Evolutionary conservation across 1,140 invertebrate species (phyloP).

Genomic region (Agrypnia vestita): DNA sequence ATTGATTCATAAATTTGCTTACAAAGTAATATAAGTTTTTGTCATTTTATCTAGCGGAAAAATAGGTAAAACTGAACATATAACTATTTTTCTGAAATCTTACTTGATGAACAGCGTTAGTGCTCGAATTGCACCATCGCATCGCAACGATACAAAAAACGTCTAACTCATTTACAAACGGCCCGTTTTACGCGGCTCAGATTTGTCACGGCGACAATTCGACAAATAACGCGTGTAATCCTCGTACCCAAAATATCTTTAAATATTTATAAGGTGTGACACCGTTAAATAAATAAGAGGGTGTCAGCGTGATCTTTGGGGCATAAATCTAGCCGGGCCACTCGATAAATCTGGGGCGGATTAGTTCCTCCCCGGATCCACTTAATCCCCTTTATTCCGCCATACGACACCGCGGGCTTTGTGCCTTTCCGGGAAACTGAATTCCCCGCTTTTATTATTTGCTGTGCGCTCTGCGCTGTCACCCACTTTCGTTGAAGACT

Average conservation of each 20-base stretch:
- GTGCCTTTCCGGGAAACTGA: slow-evolving; percentile 21
- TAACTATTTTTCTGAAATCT: too few relatives aligned
- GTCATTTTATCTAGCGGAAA: too few relatives aligned
- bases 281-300: slow-evolving; percentile 50
- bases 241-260: slow-evolving; percentile 57
- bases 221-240: slow-evolving; percentile 51
- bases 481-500: too few relatives aligned
- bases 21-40: too few relatives aligned
- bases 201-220: slow-evolving; percentile 36
- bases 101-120: too few relatives aligned
- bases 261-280: slow-evolving; percentile 57
- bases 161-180: slow-evolving; percentile 15
- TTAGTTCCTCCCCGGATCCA: slow-evolving; percentile 24
- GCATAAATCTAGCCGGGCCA: slow-evolving; percentile 51
- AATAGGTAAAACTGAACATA: too few relatives aligned
- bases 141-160: too few relatives aligned
- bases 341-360: slow-evolving; percentile 54
- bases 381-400: slow-evolving; percentile 54
- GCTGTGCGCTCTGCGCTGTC: too few relatives aligned
- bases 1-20: too few relatives aligned
- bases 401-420: slow-evolving; percentile 16
- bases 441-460: slow-evolving; percentile 22
- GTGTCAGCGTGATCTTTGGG: slow-evolving; percentile 46
- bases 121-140: too few relatives aligned
- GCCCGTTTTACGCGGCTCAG: slow-evolving; percentile 41